Evolutionary conservation across 2,797 vertebrate species (phyloP), one percentile per base, ranked within the genome.

Genomic region (Gorsachius magnificus): DNA sequence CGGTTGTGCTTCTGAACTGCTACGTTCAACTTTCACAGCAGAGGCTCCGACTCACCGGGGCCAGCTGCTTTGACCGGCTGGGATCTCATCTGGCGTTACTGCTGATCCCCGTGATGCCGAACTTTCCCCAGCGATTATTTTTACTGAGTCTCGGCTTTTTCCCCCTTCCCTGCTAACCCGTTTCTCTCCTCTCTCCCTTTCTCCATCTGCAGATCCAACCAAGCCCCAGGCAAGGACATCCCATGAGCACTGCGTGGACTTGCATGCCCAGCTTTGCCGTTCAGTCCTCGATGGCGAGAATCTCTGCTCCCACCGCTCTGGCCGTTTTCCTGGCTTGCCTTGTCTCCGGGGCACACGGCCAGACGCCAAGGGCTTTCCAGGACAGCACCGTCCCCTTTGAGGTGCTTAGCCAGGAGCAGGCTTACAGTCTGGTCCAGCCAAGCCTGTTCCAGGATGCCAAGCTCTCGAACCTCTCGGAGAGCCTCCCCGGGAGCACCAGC

Each of bases 241-340:
- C 80, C 56, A 7, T 0, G 0, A 43, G 53, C 71, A 10, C 3
- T 10, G 43, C 15, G 22, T 87, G 64, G 28, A 13, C 41, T 51
- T 15, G 53, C 8, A 16, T 2, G 11, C 19, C 28, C 21, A 17
- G 31, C 46, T n/a, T 26, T 25, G 4, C 43, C 0, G 0, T 5
- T 22, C 0, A 0, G 4, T 31, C 66, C 57, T 26, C 53, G 1
- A 60, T 79, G 41, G 86, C 8, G 0, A 33, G 20, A 5, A 6
- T 38, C 84, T 36, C 60, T 3, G 8, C 51, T 76, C 45, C 54
- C 24, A 16, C 58, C 0, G 1, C 72, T 9, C 33, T 96, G 15
- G 53, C 48, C 25, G 2, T 96, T 4, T 11, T 96, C 74, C 90
- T 98, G 74, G 70, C 84, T 15, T 95, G 60, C 77, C 83, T 97